Evolutionary conservation across 2,888 invertebrate species (phyloP).

Genomic region (Parthenolecanium corni): DNA sequence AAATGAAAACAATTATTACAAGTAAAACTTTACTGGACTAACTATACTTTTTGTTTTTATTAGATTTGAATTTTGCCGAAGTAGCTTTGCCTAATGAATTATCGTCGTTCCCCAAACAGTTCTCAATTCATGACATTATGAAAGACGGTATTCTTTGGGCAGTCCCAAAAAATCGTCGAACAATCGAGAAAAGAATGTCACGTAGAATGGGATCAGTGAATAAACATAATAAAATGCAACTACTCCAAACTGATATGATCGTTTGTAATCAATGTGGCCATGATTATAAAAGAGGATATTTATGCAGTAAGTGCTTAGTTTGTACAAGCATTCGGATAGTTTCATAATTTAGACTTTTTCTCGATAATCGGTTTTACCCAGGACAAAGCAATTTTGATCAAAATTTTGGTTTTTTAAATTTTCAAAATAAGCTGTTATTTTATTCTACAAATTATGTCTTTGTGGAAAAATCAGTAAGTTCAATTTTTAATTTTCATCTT

Average conservation of each 20-base stretch:
- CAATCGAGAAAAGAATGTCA: slow-evolving; percentile 58
- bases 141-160: slow-evolving; percentile 63
- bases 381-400: too few species aligned
- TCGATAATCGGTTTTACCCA: too few species aligned
- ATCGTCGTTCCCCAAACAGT: not conserved
- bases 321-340: not conserved
- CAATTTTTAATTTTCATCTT: too few species aligned
- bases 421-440: too few species aligned
- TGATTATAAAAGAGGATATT: slow-evolving; percentile 60
- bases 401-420: too few species aligned
- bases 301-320: slow-evolving; percentile 65
- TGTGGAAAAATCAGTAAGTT: too few species aligned
- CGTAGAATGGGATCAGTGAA: slow-evolving; percentile 60
- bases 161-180: slow-evolving; percentile 65
- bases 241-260: slow-evolving; percentile 59
- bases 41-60: not conserved
- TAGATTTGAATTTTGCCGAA: slow-evolving; percentile 10
- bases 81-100: not conserved
- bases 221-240: slow-evolving; percentile 55
- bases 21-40: too few species aligned
- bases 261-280: slow-evolving; percentile 74
- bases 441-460: too few species aligned
- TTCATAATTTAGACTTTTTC: too few species aligned
- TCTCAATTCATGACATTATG: slow-evolving; percentile 36
- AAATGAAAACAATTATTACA: too few species aligned